Evolutionary conservation across 2,113 vertebrate genomes (phyloP).

Genomic region (Rafetus swinhoei): DNA sequence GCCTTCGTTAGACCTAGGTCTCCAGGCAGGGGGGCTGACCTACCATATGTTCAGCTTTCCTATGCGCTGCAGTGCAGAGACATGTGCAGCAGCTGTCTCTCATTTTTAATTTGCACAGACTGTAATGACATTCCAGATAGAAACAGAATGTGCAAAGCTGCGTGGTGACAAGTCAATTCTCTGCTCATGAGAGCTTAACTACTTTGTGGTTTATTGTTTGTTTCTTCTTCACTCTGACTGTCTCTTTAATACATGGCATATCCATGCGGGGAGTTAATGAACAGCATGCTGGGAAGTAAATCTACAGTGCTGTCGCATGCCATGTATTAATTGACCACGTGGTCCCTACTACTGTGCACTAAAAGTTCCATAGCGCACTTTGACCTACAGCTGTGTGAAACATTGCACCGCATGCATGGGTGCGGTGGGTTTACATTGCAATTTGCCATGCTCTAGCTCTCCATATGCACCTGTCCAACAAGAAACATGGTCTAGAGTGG

Average conservation of each 20-base stretch:
- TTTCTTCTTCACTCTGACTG: background rate
- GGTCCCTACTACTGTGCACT: background rate
- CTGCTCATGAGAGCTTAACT: background rate
- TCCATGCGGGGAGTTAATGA: background rate
- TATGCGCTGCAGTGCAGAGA: background rate
- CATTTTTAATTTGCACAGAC: background rate
- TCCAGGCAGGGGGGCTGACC: background rate
- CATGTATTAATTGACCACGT: background rate
- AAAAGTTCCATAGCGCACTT: background rate
- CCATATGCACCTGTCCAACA: background rate
- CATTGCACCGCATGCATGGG: background rate
- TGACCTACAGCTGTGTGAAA: background rate
- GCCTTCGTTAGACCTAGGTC: background rate
- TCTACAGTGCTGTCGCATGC: background rate
- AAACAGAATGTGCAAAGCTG: background rate
- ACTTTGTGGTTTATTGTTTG: background rate
- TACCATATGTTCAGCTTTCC: background rate
- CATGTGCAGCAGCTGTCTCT: background rate
- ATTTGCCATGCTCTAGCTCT: background rate
- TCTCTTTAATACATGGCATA: background rate
- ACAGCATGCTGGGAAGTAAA: background rate
- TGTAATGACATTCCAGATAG: background rate
- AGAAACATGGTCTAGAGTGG: background rate
- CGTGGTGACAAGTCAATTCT: background rate
- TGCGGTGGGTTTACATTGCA: background rate